Evolutionary conservation across 2,113 vertebrate species (phyloP).

Genomic region (Amazona vittata): DNA sequence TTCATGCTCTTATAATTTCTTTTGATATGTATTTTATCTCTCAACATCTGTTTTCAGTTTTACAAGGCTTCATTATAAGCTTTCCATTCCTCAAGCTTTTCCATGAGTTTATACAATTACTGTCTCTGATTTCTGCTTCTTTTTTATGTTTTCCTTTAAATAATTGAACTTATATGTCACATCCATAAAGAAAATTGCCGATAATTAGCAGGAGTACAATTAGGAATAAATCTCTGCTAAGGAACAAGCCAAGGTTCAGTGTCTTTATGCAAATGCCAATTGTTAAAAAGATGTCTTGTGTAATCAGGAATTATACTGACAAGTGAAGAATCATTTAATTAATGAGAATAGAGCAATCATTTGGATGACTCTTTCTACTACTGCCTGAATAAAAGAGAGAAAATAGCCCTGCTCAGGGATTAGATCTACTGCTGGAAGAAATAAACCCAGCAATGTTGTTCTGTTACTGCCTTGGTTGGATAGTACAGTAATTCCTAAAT

Average conservation of each 20-base stretch:
- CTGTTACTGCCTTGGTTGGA: not conserved
- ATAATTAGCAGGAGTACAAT: constrained; percentile 31
- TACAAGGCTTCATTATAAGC: not conserved
- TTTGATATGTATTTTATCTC: not conserved
- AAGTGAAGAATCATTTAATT: constrained; percentile 65
- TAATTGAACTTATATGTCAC: constrained; percentile 3
- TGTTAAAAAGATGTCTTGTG: constrained; percentile 43
- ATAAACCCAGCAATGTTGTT: not conserved
- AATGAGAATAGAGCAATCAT: constrained; percentile 49
- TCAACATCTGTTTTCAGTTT: not conserved
- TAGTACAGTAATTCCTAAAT: not conserved
- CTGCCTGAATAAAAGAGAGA: constrained; percentile 6
- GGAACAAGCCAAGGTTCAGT: constrained; percentile 34
- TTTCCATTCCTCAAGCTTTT: not conserved
- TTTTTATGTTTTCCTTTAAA: constrained; percentile 30
- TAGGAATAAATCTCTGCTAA: constrained; percentile 45
- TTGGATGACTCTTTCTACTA: constrained; percentile 10
- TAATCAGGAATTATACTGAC: constrained; percentile 64
- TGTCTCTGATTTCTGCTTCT: not conserved
- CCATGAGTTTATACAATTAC: not conserved
- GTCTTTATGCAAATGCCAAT: constrained; percentile 49
- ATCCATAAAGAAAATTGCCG: constrained; percentile 39
- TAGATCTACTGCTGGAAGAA: not conserved
- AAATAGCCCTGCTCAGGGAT: not conserved
- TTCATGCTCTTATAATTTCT: not conserved